Conservation (phyloP, 2,797 vertebrate species). For the Distichodus sexfasciatus region DNA sequence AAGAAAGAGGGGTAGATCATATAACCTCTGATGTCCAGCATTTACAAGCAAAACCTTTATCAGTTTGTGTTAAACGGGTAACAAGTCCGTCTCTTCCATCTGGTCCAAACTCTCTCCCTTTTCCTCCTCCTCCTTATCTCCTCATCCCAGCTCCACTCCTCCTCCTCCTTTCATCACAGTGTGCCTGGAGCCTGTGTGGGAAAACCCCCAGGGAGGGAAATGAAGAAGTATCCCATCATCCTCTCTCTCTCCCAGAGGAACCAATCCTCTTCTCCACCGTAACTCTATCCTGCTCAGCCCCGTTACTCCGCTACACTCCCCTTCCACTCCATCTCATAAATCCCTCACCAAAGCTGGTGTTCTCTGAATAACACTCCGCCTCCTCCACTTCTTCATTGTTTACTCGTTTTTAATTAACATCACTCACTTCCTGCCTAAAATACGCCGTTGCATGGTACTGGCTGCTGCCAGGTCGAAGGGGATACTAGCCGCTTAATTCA, state of each 20-base stretch:
- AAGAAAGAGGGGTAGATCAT: too few relatives aligned
- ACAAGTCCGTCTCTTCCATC: background rate
- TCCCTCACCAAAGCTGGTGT: constrained; percentile 11
- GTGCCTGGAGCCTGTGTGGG: constrained; percentile 6
- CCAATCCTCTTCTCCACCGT: background rate
- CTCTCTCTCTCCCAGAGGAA: background rate
- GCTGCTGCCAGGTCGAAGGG: too few relatives aligned
- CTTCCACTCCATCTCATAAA: constrained; percentile 45
- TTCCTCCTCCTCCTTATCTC: background rate
- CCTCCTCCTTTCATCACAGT: background rate
- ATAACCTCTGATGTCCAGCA: background rate
- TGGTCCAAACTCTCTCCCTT: background rate
- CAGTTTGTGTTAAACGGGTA: background rate
- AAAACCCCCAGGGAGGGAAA: background rate
- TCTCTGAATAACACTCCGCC: too few relatives aligned
- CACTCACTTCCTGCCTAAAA: too few relatives aligned
- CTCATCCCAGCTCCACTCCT: background rate
- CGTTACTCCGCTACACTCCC: constrained; percentile 12
- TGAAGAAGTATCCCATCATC: background rate
- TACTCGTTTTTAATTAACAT: too few relatives aligned
- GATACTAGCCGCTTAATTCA: too few relatives aligned
- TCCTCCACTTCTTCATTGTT: too few relatives aligned
- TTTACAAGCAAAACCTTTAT: background rate
- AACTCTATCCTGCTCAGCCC: background rate
- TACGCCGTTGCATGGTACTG: too few relatives aligned